Percentiles rank a stretch among this genome's conserved stretches.
Conservation (phyloP, 2,888 invertebrate species). For the Tenthredo notha region DNA sequence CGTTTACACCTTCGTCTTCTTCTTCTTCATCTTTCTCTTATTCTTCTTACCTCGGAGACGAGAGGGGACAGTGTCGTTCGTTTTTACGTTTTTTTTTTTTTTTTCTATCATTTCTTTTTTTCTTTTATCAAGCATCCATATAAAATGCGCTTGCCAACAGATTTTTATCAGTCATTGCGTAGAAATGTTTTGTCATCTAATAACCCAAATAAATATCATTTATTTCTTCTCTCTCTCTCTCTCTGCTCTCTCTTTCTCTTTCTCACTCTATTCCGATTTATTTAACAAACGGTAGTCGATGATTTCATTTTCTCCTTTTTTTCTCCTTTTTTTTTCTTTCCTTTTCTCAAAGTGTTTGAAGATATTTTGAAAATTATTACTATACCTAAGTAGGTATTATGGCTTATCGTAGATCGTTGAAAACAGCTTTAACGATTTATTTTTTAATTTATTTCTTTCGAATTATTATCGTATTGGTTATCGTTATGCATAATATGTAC, state of each 20-base stretch:
- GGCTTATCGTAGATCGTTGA: constrained; percentile 15
- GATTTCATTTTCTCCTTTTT: too few relatives aligned
- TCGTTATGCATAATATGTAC: background rate
- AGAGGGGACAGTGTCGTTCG: constrained; percentile 25
- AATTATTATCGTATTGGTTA: background rate
- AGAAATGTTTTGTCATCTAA: constrained; percentile 71
- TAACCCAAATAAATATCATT: constrained; percentile 59
- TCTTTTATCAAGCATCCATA: constrained; percentile 60
- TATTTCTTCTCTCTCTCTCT: background rate
- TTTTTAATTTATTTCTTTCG: constrained; percentile 8
- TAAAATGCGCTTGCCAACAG: constrained; percentile 57
- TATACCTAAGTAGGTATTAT: too few relatives aligned
- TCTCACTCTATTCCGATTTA: too few relatives aligned
- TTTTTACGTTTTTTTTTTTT: constrained; percentile 47
- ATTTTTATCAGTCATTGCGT: constrained; percentile 63
- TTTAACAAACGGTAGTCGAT: too few relatives aligned
- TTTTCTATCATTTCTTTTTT: background rate
- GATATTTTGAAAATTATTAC: too few relatives aligned
- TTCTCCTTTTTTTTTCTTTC: too few relatives aligned
- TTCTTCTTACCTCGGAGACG: background rate
- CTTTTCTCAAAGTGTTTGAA: too few relatives aligned
- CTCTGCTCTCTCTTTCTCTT: background rate
- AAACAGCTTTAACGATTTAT: constrained; percentile 13
- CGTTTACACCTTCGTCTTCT: constrained; percentile 54
- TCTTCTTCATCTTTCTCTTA: constrained; percentile 27